These are phyloP conservation scores for Chiloscyllium plagiosum DNA, from an alignment of 2,113 vertebrate species.

Conservation along the genomic window DNA sequence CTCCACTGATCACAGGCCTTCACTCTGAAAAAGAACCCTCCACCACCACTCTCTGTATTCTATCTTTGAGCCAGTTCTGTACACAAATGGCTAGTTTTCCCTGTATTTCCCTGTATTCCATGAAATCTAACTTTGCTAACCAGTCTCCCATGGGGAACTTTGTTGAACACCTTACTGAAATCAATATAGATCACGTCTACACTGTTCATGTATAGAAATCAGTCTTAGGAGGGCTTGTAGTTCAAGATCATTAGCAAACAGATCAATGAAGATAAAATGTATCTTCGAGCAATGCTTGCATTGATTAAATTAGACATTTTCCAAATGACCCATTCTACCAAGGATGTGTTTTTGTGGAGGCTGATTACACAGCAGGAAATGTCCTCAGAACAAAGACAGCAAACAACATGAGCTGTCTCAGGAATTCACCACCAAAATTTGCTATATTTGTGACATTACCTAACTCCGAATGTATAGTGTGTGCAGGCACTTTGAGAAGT, in stretches of 20 bases:
- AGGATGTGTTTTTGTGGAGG: background rate
- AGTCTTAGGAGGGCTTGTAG: background rate
- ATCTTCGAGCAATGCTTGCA: background rate
- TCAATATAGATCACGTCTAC: no score
- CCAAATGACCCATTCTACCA: background rate
- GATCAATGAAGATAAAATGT: background rate
- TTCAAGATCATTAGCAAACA: background rate
- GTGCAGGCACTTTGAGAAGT: background rate
- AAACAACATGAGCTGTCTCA: background rate
- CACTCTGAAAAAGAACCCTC: no score
- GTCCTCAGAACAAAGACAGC: background rate
- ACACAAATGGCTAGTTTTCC: no score
- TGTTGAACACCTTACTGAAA: no score
- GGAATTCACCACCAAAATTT: background rate
- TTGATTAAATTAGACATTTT: background rate
- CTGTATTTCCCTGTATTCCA: no score
- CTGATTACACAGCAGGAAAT: background rate
- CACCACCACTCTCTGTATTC: no score
- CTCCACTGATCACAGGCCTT: no score
- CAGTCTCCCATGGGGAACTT: no score
- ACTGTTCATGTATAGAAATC: background rate
- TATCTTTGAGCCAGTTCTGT: no score
- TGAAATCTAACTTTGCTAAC: no score
- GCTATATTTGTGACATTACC: background rate
- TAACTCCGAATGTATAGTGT: background rate